Evolutionary conservation across 1,140 invertebrate species (phyloP).

Genomic region (Drosophila sp.): DNA sequence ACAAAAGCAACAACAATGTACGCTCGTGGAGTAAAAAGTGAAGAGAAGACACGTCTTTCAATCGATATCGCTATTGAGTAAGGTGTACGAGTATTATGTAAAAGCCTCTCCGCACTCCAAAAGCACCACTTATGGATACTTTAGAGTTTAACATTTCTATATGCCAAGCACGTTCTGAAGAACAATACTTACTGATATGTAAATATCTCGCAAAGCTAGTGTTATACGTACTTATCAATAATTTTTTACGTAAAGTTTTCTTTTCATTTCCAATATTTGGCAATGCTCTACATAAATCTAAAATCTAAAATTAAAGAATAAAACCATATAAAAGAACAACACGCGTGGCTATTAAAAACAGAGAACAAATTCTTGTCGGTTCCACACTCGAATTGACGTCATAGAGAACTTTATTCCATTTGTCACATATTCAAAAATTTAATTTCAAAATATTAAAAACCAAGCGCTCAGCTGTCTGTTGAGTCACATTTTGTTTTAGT

Average conservation of each 20-base stretch:
- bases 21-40: constrained; percentile 29
- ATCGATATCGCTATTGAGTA: background rate
- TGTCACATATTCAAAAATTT: constrained; percentile 14
- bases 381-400: constrained; percentile 20
- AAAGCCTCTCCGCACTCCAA: background rate
- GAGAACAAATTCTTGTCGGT: background rate
- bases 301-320: constrained; percentile 3
- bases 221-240: constrained; percentile 2
- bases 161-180: constrained; percentile 19
- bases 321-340: background rate
- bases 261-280: constrained; percentile 15
- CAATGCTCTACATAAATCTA: constrained; percentile 26
- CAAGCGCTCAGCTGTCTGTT: constrained; percentile 7
- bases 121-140: constrained; percentile 1
- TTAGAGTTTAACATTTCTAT: background rate
- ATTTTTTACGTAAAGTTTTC: background rate
- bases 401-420: background rate
- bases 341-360: constrained; percentile 29
- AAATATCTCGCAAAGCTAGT: background rate
- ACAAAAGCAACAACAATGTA: constrained; percentile 11
- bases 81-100: background rate
- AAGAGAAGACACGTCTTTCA: constrained; percentile 28
- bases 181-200: background rate
- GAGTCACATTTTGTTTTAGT: constrained; percentile 17
- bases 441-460: background rate